Evolutionary conservation across 2,888 invertebrate genomes (phyloP).

Genomic region (Dryococelus australis): DNA sequence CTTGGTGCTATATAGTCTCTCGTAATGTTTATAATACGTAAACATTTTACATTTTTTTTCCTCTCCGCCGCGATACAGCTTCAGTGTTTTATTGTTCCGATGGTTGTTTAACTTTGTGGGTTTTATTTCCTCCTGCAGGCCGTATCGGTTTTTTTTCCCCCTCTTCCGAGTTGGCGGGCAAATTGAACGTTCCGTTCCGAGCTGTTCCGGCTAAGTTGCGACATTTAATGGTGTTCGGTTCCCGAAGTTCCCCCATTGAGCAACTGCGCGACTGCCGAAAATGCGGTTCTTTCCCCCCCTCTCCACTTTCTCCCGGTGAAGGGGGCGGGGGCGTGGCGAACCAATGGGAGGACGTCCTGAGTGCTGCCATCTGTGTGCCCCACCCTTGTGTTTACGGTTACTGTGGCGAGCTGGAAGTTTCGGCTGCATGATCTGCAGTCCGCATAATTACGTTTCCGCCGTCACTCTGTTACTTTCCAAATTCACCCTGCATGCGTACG

Average conservation of each 20-base stretch:
- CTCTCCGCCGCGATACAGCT: not conserved
- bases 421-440: not conserved
- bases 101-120: not conserved
- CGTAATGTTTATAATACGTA: not conserved
- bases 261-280: not conserved
- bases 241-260: not conserved
- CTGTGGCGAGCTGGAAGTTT: not conserved
- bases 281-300: not conserved
- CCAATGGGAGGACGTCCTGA: slow-evolving; percentile 16
- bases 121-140: not conserved
- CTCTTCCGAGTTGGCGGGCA: not conserved
- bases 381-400: not conserved
- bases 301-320: too few species aligned
- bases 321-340: not conserved
- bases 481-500: not conserved
- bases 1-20: not conserved
- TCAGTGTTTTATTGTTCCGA: not conserved
- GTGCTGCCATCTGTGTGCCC: not conserved
- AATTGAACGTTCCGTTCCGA: slow-evolving; percentile 16
- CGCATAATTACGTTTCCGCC: not conserved
- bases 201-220: not conserved
- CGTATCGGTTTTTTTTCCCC: slow-evolving; percentile 7
- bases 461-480: not conserved
- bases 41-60: not conserved
- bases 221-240: not conserved